Evolutionary conservation across 2,888 invertebrate species (phyloP).

Genomic region (Oscheius onirici): DNA sequence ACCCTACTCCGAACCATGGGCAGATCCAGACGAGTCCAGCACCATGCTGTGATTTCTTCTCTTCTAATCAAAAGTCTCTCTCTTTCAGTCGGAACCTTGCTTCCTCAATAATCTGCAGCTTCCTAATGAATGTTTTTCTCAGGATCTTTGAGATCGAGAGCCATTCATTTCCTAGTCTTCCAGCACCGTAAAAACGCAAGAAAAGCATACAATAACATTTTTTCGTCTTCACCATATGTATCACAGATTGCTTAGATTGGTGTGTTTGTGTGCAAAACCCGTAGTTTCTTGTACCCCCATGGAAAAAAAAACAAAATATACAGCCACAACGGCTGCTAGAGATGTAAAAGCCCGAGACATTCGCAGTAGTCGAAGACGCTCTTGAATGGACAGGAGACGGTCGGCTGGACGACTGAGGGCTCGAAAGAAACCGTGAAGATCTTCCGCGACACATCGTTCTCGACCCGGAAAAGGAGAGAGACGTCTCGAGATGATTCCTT

Average conservation of each 20-base stretch:
- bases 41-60: slow-evolving; percentile 53
- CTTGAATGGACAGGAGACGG: background rate
- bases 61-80: background rate
- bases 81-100: background rate
- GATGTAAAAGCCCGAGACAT: background rate
- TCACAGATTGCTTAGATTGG: too few relatives aligned
- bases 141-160: too few relatives aligned
- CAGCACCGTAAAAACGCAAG: too few relatives aligned
- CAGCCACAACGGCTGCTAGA: too few relatives aligned
- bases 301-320: too few relatives aligned
- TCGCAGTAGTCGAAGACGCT: background rate
- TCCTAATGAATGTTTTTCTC: background rate
- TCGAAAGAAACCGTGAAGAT: slow-evolving; percentile 3
- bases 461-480: slow-evolving; percentile 1
- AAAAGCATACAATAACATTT: background rate
- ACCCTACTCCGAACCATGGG: slow-evolving; percentile 51
- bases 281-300: too few relatives aligned
- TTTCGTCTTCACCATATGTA: background rate
- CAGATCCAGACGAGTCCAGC: slow-evolving; percentile 62
- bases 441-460: background rate
- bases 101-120: background rate
- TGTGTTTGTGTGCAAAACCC: too few relatives aligned
- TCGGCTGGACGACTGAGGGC: background rate
- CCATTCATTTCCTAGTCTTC: background rate
- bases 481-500: background rate